These are phyloP conservation scores for Eptatretus atami DNA, from an alignment of 2,797 vertebrate genomes.

Conservation along the genomic window DNA sequence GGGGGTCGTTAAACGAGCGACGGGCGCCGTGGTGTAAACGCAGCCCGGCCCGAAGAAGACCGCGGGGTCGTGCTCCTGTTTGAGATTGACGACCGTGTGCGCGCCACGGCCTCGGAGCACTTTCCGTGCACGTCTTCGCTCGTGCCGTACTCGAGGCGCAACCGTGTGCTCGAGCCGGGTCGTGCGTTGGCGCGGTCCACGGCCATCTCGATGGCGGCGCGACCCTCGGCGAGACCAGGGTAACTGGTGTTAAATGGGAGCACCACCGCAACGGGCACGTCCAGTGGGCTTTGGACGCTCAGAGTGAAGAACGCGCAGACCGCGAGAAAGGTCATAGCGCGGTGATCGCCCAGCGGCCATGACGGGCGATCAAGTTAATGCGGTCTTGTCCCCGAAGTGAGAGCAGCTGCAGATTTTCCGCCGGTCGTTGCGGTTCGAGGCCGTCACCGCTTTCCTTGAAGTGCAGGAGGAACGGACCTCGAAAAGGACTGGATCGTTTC, in stretches of 20 bases:
- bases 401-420: no score
- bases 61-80: slow-evolving; percentile 52
- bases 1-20: slow-evolving; percentile 64
- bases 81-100: slow-evolving; percentile 58
- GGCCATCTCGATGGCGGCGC: slow-evolving; percentile 60
- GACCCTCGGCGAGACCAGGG: slow-evolving; percentile 68
- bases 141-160: slow-evolving; percentile 41
- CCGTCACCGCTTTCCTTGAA: no score
- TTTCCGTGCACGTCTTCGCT: slow-evolving; percentile 38
- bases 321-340: no score
- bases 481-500: no score
- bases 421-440: no score
- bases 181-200: slow-evolving; percentile 28
- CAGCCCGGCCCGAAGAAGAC: slow-evolving; percentile 72
- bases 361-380: no score
- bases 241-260: slow-evolving; percentile 57
- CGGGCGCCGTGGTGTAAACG: slow-evolving; percentile 60
- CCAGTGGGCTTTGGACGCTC: slow-evolving; percentile 9
- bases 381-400: no score
- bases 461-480: no score
- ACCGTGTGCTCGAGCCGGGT: slow-evolving; percentile 18
- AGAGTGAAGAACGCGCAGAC: no score
- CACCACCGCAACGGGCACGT: slow-evolving; percentile 59
- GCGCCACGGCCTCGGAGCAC: slow-evolving; percentile 58
- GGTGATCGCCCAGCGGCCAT: no score